phyloP scores from a whole-genome alignment of 1,140 invertebrate genomes.

The Papilio polyxenes region DNA sequence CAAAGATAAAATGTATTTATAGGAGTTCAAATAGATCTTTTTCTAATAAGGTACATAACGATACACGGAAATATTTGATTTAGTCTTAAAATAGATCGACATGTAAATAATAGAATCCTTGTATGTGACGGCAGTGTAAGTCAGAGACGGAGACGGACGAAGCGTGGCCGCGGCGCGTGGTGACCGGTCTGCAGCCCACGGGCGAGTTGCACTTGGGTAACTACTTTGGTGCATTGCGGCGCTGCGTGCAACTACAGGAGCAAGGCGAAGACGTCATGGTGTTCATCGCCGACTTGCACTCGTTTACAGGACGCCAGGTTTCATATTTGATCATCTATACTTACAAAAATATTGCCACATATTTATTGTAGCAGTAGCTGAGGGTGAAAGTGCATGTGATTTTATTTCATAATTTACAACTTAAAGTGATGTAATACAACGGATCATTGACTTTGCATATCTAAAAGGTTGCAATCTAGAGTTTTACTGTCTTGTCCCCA shows the following conservation, averaged over 20 bases:
- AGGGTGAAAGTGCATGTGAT: no score
- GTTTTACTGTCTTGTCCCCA: no score
- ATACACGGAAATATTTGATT: not conserved
- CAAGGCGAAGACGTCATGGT: constrained; percentile 85
- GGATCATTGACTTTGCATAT: no score
- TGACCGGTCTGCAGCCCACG: constrained; percentile 98
- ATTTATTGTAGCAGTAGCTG: no score
- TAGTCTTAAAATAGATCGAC: not conserved
- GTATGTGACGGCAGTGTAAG: constrained; percentile 17
- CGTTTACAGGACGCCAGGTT: constrained; percentile 93
- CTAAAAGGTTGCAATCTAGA: no score
- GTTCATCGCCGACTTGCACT: constrained; percentile 97
- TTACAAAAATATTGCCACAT: not conserved
- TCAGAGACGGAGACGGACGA: not conserved
- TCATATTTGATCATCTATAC: constrained; percentile 27
- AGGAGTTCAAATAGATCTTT: constrained; percentile 3
- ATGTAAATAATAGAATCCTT: not conserved
- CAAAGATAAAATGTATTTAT: not conserved
- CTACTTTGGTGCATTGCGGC: constrained; percentile 95
- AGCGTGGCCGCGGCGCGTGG: constrained; percentile 83
- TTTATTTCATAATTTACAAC: no score
- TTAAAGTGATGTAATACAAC: no score
- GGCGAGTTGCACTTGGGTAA: constrained; percentile 97
- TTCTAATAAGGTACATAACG: constrained; percentile 19
- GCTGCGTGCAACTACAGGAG: constrained; percentile 93